Base-by-base conservation (phyloP, 2,113 vertebrate species). In the Oreochromis aureus region DNA sequence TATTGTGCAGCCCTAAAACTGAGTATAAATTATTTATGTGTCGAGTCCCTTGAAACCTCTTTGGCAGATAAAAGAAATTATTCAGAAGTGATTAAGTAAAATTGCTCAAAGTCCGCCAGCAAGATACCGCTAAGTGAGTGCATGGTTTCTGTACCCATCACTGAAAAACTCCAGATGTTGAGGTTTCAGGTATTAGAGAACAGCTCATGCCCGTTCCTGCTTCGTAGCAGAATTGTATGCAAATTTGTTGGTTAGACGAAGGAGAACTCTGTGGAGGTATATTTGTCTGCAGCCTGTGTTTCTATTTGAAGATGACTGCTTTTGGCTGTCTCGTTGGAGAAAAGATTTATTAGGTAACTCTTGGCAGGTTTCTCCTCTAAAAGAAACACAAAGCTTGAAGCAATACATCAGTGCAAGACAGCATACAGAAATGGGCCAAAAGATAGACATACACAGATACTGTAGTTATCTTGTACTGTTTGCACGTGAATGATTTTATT, bases 291-390 rank as follows among this genome's bases (percentile, higher is more conserved):
- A 61, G 39, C 22, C 2, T 81, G 46, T 87, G 79, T 80, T 22
- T 88, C 30, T 81, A 30, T 86, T 86, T 81, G 61, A 76, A 59
- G 83, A 71, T 36, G 69, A 24, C 53, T 84, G 69, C 10, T 30
- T 66, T 71, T 54, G 66, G 86, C 84, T 48, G 53, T 84, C 27
- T 89, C 83, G 82, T 54, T 36, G 36, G 15, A 73, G 41, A 39
- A 27, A 88, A 89, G 82, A 94, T 94, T 92, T 89, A 91, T 86
- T 82, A 76, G 82, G 8, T 2, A 7, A 61, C 55, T 88, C 32
- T 87, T 88, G 91, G 87, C 89, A 86, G 84, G 32, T 83, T 84
- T 80, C 32, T 56, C 39, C 11, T 79, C 22, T 86, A 48, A 32
- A 10, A 44, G 6, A 84, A 48, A 83, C 48, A 59, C 80, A 87